A percentile compares a stretch with the other conserved stretches of the same genome.
Evolutionary conservation across 2,113 vertebrate genomes (phyloP).

Genomic region (Natator depressus): DNA sequence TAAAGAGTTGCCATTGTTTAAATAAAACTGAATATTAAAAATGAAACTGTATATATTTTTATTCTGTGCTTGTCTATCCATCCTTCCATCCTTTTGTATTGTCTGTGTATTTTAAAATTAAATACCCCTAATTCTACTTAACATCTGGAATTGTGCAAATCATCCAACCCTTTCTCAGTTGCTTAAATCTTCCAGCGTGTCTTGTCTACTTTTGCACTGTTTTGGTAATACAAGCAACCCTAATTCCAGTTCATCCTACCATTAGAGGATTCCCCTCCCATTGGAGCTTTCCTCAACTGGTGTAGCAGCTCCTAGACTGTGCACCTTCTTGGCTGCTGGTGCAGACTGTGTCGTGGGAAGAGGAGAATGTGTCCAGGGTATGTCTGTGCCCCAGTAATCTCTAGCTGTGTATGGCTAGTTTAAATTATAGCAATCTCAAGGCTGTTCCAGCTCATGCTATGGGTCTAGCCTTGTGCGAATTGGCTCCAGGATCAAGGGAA

Average conservation of each 20-base stretch:
- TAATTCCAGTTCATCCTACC: background rate
- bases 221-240: background rate
- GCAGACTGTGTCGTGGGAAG: background rate
- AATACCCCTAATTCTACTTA: background rate
- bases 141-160: background rate
- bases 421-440: background rate
- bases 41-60: background rate
- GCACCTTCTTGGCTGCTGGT: background rate
- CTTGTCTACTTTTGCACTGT: background rate
- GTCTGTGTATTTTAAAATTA: background rate
- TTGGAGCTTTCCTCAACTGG: background rate
- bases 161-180: background rate
- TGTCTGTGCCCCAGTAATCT: background rate
- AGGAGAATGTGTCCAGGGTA: background rate
- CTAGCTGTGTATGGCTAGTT: background rate
- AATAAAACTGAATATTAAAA: background rate
- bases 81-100: rapidly evolving
- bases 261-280: background rate
- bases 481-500: background rate
- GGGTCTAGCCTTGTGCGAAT: background rate
- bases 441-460: background rate
- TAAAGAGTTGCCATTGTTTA: background rate
- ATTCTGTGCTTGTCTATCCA: background rate
- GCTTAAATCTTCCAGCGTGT: background rate
- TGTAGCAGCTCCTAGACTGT: background rate